Evolutionary conservation across 1,140 invertebrate genomes (phyloP), one percentile per base, ranked within the genome.

Genomic region (Magallana angulata): DNA sequence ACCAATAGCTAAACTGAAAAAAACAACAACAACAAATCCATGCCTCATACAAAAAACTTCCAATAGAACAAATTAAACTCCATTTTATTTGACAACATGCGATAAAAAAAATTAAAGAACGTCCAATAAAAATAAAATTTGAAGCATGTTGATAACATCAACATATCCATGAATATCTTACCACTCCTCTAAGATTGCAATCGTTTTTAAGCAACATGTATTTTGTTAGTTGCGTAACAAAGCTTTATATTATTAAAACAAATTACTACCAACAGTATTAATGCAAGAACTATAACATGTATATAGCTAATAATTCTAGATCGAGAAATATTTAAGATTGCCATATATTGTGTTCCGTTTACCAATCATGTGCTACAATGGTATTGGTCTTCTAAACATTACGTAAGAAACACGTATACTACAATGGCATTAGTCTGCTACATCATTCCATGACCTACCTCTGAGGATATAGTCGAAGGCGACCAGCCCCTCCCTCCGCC

Each of bases 401-500:
- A 48, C 36, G 36, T 4, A 48, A 48, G 3, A 2, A 48, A 5
- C 36, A 48, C 36, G 36, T 48, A 36, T 36, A 48, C 36, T 48
- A 48, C 36, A 48, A 5, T 48, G 36, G 36, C 36, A 48, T 48
- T 48, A 48, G 36, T 48, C 36, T 48, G 36, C 36, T 48, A 48
- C 36, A 48, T 5, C 36, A 48, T 48, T 48, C 36, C 2, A 3
- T 48, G 36, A 57, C 92, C 85, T 92, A 95, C 94, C 93, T 91
- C 94, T 88, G 6, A 92, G 80, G 59, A 95, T 92, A 85, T 94
- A 93, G 57, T 92, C 91, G 88, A 93, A 93, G 7, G 94, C 94
- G 56, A 94, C 7, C 64, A 95, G 85, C 58, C 94, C 89, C 48
- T 94, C 92, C 24, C 94, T 81, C 12, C 90, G 88, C 12, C 91